These are phyloP conservation scores for Panagrolaimus sp. DNA, from an alignment of 1,140 invertebrate species.

Conservation along the genomic window DNA sequence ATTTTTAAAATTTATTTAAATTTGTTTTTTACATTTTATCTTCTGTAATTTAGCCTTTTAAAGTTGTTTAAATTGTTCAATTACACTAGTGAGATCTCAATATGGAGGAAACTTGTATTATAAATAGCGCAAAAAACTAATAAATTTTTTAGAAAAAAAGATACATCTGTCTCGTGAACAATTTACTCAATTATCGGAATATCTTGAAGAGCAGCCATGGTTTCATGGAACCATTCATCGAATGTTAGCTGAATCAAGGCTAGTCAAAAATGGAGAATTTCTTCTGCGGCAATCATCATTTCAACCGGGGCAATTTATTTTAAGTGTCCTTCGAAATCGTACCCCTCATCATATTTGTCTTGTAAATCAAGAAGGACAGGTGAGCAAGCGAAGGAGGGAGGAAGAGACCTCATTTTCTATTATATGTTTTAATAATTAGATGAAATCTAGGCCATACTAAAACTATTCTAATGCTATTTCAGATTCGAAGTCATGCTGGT, in stretches of 20 bases:
- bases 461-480: too few relatives aligned
- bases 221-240: constrained; percentile 10
- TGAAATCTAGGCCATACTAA: too few relatives aligned
- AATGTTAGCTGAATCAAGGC: constrained; percentile 4
- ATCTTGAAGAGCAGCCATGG: neutral
- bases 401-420: too few relatives aligned
- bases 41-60: too few relatives aligned
- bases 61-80: too few relatives aligned
- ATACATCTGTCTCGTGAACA: neutral
- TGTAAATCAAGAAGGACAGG: constrained; percentile 1
- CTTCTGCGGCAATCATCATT: neutral
- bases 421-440: too few relatives aligned
- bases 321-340: neutral
- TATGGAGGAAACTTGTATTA: too few relatives aligned
- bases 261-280: constrained; percentile 4
- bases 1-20: too few relatives aligned
- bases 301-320: constrained; percentile 9
- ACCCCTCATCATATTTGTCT: neutral
- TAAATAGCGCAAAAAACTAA: too few relatives aligned
- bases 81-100: too few relatives aligned
- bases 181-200: constrained; percentile 1
- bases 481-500: constrained; percentile 12
- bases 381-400: neutral
- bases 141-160: neutral
- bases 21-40: too few relatives aligned